Evolutionary conservation across 2,113 vertebrate species (phyloP).

Genomic region (Spheniscus mendiculus): DNA sequence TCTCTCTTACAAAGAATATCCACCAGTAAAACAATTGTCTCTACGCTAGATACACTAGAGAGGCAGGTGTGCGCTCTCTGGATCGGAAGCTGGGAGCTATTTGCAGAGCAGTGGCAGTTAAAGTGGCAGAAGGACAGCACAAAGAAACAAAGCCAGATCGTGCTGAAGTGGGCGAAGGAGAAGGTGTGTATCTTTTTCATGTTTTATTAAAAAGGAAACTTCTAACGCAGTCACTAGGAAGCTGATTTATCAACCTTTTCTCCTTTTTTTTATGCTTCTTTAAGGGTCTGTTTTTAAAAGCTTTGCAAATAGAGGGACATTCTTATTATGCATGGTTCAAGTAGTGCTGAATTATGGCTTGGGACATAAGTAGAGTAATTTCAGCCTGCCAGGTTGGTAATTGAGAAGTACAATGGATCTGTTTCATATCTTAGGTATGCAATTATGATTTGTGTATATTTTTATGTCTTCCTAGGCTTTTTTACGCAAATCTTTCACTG

Average conservation of each 20-base stretch:
- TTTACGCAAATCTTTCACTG: neutral
- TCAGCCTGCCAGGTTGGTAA: neutral
- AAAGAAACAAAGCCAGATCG: slow-evolving; percentile 74
- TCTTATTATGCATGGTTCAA: neutral
- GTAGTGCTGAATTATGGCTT: neutral
- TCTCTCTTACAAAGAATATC: neutral
- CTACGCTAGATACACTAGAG: slow-evolving; percentile 86
- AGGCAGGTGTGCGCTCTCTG: slow-evolving; percentile 94
- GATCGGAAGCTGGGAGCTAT: slow-evolving; percentile 92
- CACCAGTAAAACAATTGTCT: neutral
- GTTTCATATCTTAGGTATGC: neutral
- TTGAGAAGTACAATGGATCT: neutral
- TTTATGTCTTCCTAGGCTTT: neutral
- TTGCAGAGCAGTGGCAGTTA: slow-evolving; percentile 94
- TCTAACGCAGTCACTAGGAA: neutral
- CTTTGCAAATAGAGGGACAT: neutral
- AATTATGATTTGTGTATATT: neutral
- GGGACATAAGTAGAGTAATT: neutral
- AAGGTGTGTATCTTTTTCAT: slow-evolving; percentile 66
- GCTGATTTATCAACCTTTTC: neutral
- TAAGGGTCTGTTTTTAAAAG: neutral
- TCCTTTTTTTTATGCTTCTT: neutral
- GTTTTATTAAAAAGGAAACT: neutral
- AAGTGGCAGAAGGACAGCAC: slow-evolving; percentile 90
- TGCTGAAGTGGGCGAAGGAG: slow-evolving; percentile 63